A percentile compares a stretch with the other conserved stretches of the same genome.
Conservation (phyloP, 1,140 invertebrate species). For the Danaus plexippus region DNA sequence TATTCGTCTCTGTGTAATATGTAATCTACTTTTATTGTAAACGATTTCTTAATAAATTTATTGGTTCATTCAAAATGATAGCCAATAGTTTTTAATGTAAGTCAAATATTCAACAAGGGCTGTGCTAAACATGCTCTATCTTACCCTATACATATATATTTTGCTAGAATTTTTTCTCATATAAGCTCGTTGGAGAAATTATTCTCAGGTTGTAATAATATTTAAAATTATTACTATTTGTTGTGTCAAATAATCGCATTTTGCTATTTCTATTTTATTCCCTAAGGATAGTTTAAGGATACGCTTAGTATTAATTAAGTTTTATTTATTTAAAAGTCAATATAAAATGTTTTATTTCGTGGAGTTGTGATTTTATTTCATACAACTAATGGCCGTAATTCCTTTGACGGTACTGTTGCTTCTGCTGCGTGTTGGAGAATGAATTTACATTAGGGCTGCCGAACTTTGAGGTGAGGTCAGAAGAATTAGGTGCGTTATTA, state of each 20-base stretch:
- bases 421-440: not conserved
- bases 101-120: slow-evolving; percentile 26
- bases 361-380: slow-evolving; percentile 36
- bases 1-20: not conserved
- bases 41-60: not conserved
- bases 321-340: slow-evolving; percentile 71
- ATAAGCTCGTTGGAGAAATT: too few relatives aligned
- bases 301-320: slow-evolving; percentile 60
- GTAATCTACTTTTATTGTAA: not conserved
- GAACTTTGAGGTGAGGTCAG: slow-evolving; percentile 16
- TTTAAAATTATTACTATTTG: slow-evolving; percentile 8
- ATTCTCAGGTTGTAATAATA: slow-evolving; percentile 3
- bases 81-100: slow-evolving; percentile 6
- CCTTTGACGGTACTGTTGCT: slow-evolving; percentile 2
- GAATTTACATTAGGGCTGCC: slow-evolving; percentile 1
- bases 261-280: slow-evolving; percentile 49
- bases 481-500: slow-evolving; percentile 2
- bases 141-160: slow-evolving; percentile 23
- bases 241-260: slow-evolving; percentile 36
- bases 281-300: slow-evolving; percentile 52
- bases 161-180: slow-evolving; percentile 21
- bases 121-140: slow-evolving; percentile 33
- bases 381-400: not conserved
- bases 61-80: slow-evolving; percentile 21
- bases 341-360: slow-evolving; percentile 69